phyloP scores from a whole-genome alignment of 2,888 invertebrate genomes.

The Saturnia japonica region DNA sequence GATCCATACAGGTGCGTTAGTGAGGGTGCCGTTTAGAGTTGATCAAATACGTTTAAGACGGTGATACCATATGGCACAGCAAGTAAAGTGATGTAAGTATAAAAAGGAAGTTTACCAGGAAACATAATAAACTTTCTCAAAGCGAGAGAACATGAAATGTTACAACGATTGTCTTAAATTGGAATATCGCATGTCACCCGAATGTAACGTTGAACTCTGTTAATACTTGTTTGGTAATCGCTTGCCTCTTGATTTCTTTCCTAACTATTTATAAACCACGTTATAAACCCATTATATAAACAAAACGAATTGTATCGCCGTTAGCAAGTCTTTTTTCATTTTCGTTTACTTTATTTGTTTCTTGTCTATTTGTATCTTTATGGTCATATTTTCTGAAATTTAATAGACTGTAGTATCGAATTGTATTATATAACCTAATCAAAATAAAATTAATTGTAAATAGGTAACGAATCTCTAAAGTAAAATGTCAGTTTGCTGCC shows the following conservation, averaged over 20 bases:
- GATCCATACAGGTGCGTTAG: too few relatives aligned
- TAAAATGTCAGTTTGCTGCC: too few relatives aligned
- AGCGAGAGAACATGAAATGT: not conserved
- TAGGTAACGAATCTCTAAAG: not conserved
- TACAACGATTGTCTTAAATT: slow-evolving; percentile 4
- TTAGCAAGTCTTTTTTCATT: not conserved
- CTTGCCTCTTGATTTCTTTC: not conserved
- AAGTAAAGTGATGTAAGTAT: not conserved
- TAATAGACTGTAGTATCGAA: too few relatives aligned
- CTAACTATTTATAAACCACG: not conserved
- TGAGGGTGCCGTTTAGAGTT: too few relatives aligned
- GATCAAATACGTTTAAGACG: too few relatives aligned
- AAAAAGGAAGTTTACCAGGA: not conserved
- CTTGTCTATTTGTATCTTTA: not conserved
- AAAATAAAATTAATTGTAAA: too few relatives aligned
- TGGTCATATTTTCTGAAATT: not conserved
- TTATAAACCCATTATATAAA: slow-evolving; percentile 4
- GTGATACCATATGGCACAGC: not conserved
- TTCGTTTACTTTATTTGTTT: not conserved
- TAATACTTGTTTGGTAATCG: not conserved
- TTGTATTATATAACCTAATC: too few relatives aligned
- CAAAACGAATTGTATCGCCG: not conserved
- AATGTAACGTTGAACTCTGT: not conserved
- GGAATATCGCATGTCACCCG: slow-evolving; percentile 2
- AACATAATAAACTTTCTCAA: not conserved